phyloP scores from a whole-genome alignment of 2,888 invertebrate species.

The Bellardia bayeri region DNA sequence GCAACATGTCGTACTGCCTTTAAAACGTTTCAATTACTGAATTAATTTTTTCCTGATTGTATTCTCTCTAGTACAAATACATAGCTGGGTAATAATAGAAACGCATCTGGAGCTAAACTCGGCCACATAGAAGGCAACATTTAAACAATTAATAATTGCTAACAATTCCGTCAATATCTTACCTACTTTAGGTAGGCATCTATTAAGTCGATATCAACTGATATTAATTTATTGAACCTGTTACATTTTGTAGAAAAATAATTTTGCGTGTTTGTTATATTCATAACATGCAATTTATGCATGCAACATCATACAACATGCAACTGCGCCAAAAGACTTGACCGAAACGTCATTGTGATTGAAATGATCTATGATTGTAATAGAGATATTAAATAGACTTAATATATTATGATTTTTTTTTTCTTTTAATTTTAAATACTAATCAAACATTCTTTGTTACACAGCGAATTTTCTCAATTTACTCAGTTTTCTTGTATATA shows the following conservation, averaged over 20 bases:
- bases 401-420: conserved; percentile 35
- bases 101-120: no score
- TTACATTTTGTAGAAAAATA: conserved; percentile 2
- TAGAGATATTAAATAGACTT: conserved; percentile 58
- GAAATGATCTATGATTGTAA: conserved; percentile 53
- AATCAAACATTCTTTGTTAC: conserved; percentile 22
- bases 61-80: no score
- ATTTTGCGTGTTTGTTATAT: not conserved
- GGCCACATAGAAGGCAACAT: no score
- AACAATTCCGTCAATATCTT: not conserved
- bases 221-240: conserved; percentile 23
- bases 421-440: conserved; percentile 13
- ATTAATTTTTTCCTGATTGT: no score
- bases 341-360: conserved; percentile 33
- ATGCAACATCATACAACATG: conserved; percentile 54
- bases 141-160: no score
- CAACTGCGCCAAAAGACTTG: conserved; percentile 37
- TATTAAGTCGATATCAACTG: conserved; percentile 42
- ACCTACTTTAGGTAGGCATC: conserved; percentile 4
- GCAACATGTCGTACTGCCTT: no score
- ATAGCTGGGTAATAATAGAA: no score
- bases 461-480: conserved; percentile 6
- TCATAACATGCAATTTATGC: conserved; percentile 49
- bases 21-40: no score
- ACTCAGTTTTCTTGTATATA: not conserved